Evolutionary conservation across 1,140 invertebrate species (phyloP), one percentile per base, ranked within the genome.

Genomic region (Eueides isabella): DNA sequence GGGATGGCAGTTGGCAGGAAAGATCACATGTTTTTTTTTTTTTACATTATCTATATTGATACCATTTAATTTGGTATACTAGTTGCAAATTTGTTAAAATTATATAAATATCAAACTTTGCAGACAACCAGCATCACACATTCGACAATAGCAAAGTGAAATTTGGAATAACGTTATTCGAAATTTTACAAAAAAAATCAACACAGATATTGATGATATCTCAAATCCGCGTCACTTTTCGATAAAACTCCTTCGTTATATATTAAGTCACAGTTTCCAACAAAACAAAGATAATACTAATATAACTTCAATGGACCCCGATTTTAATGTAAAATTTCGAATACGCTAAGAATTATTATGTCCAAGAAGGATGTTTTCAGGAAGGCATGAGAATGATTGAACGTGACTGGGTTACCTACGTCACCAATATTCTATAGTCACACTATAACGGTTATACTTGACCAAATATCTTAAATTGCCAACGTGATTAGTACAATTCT

Each of bases 111-210:
- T 38, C 5, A 12, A 38, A 38, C 35, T 23, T 23, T 55, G 5
- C 12, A 23, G 19, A 23, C 48, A 55, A 55, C 48, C 11, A n/a
- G n/a, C 48, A 55, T 55, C 48, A 55, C 48, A 55, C 19, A 55
- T 55, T 55, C 48, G 48, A 55, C n/a, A 9, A 23, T 26, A 12
- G 48, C 41, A 38, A 44, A 55, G 9, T 23, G 48, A 23, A 55
- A 55, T 55, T 55, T 55, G n/a, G 48, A 55, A 55, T 55, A 55
- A 55, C 48, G 48, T 23, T 55, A 55, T 55, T 55, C 48, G 48
- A 55, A 55, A 55, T 55, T 55, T 55, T 55, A 55, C 48, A 55
- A 11, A 7, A 23, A 55, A 7, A 31, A 5, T 31, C 31, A n/a
- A 16, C n/a, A 19, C n/a, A 16, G 4, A 38, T 38, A 44, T 14